These are phyloP conservation scores for Chrysomallon squamiferum DNA, from an alignment of 1,140 invertebrate species.

Conservation along the genomic window DNA sequence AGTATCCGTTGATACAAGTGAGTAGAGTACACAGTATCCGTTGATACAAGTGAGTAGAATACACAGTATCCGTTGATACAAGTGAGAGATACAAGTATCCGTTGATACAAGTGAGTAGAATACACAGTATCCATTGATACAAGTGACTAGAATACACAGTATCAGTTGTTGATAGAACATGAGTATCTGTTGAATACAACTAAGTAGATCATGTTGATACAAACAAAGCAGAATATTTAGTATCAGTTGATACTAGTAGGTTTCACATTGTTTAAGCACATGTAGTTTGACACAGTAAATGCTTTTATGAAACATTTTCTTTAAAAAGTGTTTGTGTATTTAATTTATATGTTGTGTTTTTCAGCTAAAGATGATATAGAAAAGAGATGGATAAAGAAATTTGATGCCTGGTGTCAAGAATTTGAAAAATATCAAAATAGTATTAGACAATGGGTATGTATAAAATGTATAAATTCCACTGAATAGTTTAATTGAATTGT, in stretches of 20 bases:
- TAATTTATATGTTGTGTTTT: conserved; percentile 4
- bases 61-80: conserved; percentile 20
- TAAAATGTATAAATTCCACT: not conserved
- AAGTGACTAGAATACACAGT: conserved; percentile 30
- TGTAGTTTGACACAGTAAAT: too few species aligned
- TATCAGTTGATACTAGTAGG: conserved; percentile 28
- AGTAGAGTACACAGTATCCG: too few species aligned
- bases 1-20: too few species aligned
- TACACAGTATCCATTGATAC: conserved; percentile 27
- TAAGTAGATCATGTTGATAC: too few species aligned
- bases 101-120: conserved; percentile 31
- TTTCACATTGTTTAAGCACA: too few species aligned
- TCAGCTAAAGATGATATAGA: conserved; percentile 29
- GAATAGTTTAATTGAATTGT: not conserved
- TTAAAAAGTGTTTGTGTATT: too few species aligned
- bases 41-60: too few species aligned
- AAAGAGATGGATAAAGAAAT: conserved; percentile 27
- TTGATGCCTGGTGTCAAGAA: conserved; percentile 31
- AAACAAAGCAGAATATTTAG: conserved; percentile 25
- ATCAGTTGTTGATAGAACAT: conserved; percentile 26
- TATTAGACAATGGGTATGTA: conserved; percentile 24
- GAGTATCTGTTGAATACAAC: too few species aligned
- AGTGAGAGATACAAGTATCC: too few species aligned
- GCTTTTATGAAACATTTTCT: too few species aligned
- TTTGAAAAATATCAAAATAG: conserved; percentile 29